These are phyloP conservation scores for Crocuta crocuta DNA, from an alignment of 2,113 vertebrate genomes.

Conservation along the genomic window DNA sequence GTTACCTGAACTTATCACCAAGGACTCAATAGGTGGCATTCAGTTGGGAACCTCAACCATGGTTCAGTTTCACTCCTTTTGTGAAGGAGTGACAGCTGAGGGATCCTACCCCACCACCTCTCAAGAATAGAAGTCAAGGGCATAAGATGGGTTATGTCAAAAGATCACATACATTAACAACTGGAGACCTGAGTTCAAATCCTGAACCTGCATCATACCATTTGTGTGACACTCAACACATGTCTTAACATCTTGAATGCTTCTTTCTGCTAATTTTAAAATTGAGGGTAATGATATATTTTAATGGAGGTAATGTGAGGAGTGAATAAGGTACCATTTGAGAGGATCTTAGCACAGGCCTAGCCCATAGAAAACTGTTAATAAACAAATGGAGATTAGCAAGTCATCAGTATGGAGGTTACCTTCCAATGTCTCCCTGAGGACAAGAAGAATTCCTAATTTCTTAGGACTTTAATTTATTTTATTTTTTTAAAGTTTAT, in stretches of 20 bases:
- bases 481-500: too few relatives aligned
- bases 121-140: neutral
- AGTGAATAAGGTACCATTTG: conserved; percentile 1
- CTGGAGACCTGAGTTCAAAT: neutral
- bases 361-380: neutral
- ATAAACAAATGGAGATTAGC: neutral
- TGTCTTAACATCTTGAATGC: neutral
- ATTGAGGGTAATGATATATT: neutral
- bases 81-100: neutral
- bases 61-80: neutral
- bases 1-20: neutral
- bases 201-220: neutral
- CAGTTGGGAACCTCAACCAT: neutral
- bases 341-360: neutral
- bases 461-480: neutral
- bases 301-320: neutral
- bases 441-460: neutral
- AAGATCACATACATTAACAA: neutral
- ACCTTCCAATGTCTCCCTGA: neutral
- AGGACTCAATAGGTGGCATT: neutral
- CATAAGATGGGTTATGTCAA: fast-evolving
- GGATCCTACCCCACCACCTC: neutral
- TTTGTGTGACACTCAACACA: neutral
- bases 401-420: too few relatives aligned
- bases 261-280: neutral